Evolutionary conservation across 2,888 invertebrate genomes (phyloP), one percentile per base, ranked within the genome.

Genomic region (Hydroisotoma schaefferi): DNA sequence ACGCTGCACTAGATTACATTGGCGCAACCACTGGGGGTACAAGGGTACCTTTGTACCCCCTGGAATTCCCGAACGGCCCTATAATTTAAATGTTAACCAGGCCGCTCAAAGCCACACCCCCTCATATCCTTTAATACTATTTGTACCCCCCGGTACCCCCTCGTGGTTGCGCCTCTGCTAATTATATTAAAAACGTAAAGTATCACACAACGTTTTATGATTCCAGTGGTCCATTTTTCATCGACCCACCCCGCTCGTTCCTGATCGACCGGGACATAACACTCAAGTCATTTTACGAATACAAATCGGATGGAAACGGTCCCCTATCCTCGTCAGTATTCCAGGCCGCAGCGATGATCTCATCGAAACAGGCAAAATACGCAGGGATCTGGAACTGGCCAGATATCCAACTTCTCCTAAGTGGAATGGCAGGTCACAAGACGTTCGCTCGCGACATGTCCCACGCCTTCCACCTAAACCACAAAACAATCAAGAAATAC

Each of bases 161-260:
- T n/a, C n/a, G n/a, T n/a, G n/a, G n/a, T n/a, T n/a, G n/a, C n/a
- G n/a, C n/a, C n/a, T n/a, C 15, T 46, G 18, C 47, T 2, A 20
- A 56, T 40, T 37, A 37, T 26, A 47, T 37, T 12, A 27, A 44
- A n/a, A 22, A 53, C 22, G 27, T 54, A 27, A 38, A 26, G 12
- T 12, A n/a, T n/a, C n/a, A n/a, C n/a, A n/a, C n/a, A n/a, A n/a
- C n/a, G n/a, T n/a, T n/a, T n/a, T n/a, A n/a, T n/a, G n/a, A n/a
- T n/a, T n/a, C n/a, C n/a, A n/a, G n/a, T 0, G 67, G 67, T 2
- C 67, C 67, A 2, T 67, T 67, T 54, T 67, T 67, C 54, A 56
- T 67, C 6, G 64, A 67, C 43, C 61, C 64, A 10, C 64, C 67
- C 5, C 55, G 61, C 0, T 60, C 64, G 2, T 64, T 49, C 48